These are phyloP conservation scores for Prosopocoilus inquinatus DNA, from an alignment of 2,888 invertebrate genomes.

Conservation along the genomic window DNA sequence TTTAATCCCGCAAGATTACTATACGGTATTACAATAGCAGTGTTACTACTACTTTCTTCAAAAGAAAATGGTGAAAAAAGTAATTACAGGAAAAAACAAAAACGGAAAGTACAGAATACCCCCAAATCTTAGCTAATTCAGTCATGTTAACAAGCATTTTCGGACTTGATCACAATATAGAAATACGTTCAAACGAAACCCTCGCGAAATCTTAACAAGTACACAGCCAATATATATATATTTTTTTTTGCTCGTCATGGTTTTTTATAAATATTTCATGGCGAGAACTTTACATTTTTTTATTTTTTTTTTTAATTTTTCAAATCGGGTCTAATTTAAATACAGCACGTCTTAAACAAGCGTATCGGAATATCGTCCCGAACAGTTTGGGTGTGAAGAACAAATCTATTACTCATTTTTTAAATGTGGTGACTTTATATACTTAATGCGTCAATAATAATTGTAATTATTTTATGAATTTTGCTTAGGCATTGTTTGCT, in stretches of 20 bases:
- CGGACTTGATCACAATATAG: not conserved
- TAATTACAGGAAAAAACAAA: no score
- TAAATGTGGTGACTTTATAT: slow-evolving; percentile 4
- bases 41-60: no score
- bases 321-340: no score
- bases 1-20: no score
- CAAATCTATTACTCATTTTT: slow-evolving; percentile 10
- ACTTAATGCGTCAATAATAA: not conserved
- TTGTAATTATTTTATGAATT: no score
- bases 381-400: slow-evolving; percentile 14
- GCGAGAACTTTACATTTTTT: slow-evolving; percentile 13
- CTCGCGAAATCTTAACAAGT: slow-evolving; percentile 9
- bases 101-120: no score
- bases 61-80: no score
- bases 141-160: not conserved
- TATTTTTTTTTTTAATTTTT: slow-evolving; percentile 18
- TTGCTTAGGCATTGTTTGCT: no score
- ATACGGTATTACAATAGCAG: no score
- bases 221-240: slow-evolving; percentile 32
- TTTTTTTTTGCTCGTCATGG: slow-evolving; percentile 29
- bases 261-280: slow-evolving; percentile 40
- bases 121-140: no score
- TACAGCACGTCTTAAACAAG: not conserved
- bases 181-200: slow-evolving; percentile 1
- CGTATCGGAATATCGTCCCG: slow-evolving; percentile 14